Evolutionary conservation across 2,888 invertebrate species (phyloP).

Genomic region (Azorinus chamasolen): DNA sequence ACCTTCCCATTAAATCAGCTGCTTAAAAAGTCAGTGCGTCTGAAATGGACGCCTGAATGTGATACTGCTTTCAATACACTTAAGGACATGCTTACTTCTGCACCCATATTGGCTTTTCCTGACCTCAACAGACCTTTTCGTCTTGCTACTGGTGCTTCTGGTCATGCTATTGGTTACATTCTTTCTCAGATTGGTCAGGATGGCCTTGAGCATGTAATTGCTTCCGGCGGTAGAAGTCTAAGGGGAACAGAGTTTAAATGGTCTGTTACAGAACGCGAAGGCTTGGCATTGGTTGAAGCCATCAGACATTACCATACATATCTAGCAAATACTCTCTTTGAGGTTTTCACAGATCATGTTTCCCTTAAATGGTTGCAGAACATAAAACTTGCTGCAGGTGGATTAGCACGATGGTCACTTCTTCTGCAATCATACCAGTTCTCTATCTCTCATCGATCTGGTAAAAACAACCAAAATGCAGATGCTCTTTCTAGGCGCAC

Average conservation of each 20-base stretch:
- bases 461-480: constrained; percentile 11
- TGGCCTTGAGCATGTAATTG: too few relatives aligned
- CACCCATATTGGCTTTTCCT: background rate
- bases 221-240: too few relatives aligned
- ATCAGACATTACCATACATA: too few relatives aligned
- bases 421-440: constrained; percentile 16
- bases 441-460: constrained; percentile 4
- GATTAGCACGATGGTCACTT: constrained; percentile 8
- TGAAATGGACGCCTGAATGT: constrained; percentile 2
- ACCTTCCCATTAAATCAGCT: background rate
- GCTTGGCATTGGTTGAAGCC: background rate
- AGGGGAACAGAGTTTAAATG: too few relatives aligned
- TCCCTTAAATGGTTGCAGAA: constrained; percentile 52
- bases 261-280: constrained; percentile 50
- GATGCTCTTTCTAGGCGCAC: background rate
- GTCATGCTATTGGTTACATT: constrained; percentile 6
- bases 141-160: constrained; percentile 7
- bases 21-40: background rate
- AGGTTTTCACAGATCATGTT: constrained; percentile 57
- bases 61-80: background rate
- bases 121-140: background rate
- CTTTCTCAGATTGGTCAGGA: too few relatives aligned
- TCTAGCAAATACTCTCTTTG: too few relatives aligned
- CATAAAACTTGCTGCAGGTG: constrained; percentile 1
- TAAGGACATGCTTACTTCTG: background rate